Evolutionary conservation across 2,113 vertebrate species (phyloP).

Genomic region (Nothoprocta pentlandii): DNA sequence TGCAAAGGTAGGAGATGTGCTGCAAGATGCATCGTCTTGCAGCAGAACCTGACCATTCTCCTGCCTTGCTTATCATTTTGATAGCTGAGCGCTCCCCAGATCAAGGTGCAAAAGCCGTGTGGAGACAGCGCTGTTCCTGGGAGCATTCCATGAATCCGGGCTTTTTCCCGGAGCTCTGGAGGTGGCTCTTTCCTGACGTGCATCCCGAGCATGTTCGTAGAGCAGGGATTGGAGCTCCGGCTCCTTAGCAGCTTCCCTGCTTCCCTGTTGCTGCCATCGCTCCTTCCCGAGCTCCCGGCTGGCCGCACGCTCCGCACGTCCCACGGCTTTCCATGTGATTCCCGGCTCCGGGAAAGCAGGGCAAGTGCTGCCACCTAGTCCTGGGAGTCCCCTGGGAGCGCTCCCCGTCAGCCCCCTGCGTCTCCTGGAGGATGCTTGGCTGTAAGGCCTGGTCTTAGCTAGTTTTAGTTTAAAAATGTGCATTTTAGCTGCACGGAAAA

Average conservation of each 20-base stretch:
- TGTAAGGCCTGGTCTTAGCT: neutral
- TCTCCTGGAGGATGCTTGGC: neutral
- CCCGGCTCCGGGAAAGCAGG: accelerated
- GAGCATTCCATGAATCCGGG: neutral
- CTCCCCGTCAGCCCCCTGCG: neutral
- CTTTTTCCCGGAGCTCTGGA: neutral
- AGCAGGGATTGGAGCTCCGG: accelerated
- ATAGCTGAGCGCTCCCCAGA: neutral
- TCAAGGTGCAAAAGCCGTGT: neutral
- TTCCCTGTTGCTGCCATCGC: neutral
- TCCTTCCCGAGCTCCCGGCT: neutral
- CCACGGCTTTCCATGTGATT: too few species aligned
- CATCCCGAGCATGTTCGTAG: neutral
- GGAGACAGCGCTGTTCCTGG: neutral
- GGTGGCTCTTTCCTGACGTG: neutral
- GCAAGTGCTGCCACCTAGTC: neutral
- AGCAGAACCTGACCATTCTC: neutral
- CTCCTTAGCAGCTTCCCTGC: neutral
- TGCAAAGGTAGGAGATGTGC: neutral
- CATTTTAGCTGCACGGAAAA: neutral
- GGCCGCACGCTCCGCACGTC: too few species aligned
- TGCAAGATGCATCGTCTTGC: accelerated
- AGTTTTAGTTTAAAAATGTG: too few species aligned
- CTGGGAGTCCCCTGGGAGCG: neutral
- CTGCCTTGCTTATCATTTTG: neutral